phyloP scores from a whole-genome alignment of 53 echinoderm and acorn worm species.

The Paracentrotus lividus region DNA sequence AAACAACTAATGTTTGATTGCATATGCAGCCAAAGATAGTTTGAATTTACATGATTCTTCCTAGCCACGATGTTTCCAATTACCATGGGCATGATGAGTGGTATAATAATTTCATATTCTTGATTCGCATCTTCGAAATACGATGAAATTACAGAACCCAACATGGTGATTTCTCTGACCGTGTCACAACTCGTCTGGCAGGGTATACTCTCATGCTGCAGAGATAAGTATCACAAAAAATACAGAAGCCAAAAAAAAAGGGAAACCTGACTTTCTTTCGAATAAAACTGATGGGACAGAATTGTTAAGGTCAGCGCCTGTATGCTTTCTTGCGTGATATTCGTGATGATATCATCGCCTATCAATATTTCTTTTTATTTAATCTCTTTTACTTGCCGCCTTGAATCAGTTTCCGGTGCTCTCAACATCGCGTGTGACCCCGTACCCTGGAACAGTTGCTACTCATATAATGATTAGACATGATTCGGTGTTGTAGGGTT shows the following conservation, averaged over 20 bases:
- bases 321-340: not conserved
- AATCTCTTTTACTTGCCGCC: conserved; percentile 1
- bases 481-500: no score
- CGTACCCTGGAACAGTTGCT: no score
- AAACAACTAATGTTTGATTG: not conserved
- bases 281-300: not conserved
- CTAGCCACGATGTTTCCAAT: conserved; percentile 6
- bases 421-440: conserved; percentile 2
- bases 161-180: not conserved
- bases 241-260: not conserved
- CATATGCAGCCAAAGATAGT: not conserved
- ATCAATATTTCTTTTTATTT: conserved; percentile 17
- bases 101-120: no score
- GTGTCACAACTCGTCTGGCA: not conserved
- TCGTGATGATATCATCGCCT: conserved; percentile 28
- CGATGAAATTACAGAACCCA: not conserved
- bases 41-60: conserved; percentile 14
- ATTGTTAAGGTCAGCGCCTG: conserved; percentile 40
- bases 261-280: conserved; percentile 20
- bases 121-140: not conserved
- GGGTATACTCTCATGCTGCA: not conserved
- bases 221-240: not conserved
- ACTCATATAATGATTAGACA: no score
- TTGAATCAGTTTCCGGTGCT: conserved; percentile 39
- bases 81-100: no score